These are phyloP conservation scores for Sitta carolinensis DNA, from an alignment of 2,797 vertebrate genomes.

Conservation along the genomic window DNA sequence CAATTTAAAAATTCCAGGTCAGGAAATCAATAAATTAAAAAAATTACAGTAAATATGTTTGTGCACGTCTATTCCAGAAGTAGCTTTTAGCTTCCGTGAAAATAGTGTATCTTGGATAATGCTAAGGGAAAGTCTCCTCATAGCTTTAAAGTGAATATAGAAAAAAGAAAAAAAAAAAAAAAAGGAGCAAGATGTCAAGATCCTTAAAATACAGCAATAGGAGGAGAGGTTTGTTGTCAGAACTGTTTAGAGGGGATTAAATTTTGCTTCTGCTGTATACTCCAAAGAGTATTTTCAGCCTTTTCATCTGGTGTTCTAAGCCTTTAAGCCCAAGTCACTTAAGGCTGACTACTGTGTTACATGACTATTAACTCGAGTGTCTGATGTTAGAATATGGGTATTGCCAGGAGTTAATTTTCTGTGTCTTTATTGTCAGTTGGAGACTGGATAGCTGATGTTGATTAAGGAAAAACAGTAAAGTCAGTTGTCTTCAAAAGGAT, in stretches of 20 bases:
- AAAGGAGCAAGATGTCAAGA: not conserved
- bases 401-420: not conserved
- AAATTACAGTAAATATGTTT: not conserved
- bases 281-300: slow-evolving; percentile 17
- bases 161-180: not conserved
- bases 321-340: slow-evolving; percentile 39
- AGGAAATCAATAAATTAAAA: not conserved
- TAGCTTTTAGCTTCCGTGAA: not conserved
- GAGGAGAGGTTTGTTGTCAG: slow-evolving; percentile 34
- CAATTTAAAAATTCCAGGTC: not conserved
- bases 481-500: not conserved
- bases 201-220: not conserved
- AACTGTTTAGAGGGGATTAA: slow-evolving; percentile 55
- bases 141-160: not conserved
- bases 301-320: slow-evolving; percentile 46
- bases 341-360: slow-evolving; percentile 14
- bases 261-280: slow-evolving; percentile 10
- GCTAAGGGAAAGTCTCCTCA: not conserved
- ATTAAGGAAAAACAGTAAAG: not conserved
- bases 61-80: not conserved
- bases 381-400: not conserved
- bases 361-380: not conserved
- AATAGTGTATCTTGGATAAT: not conserved
- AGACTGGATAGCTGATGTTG: not conserved
- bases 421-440: not conserved